These are phyloP conservation scores for Chydorus sphaericus DNA, from an alignment of 2,888 invertebrate species.

Conservation along the genomic window DNA sequence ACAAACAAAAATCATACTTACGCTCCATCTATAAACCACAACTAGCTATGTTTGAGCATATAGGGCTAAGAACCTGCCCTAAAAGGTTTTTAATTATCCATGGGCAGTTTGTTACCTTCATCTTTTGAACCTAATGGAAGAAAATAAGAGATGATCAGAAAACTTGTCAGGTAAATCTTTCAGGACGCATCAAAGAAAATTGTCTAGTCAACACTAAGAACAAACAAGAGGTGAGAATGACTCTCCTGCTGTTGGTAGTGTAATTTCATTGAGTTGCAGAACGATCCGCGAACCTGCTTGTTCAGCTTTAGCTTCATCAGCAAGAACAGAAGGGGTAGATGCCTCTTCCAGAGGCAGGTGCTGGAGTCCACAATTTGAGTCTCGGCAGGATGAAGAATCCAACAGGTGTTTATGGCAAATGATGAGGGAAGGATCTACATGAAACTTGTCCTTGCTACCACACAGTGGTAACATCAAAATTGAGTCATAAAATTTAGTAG, in stretches of 20 bases:
- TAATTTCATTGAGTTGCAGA: not conserved
- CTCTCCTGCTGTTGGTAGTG: constrained; percentile 1
- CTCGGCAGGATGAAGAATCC: not conserved
- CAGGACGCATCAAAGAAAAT: not conserved
- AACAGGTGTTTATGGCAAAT: not conserved
- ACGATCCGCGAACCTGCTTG: too few species aligned
- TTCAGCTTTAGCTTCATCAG: too few species aligned
- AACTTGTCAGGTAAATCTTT: too few species aligned
- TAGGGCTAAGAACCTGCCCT: too few species aligned
- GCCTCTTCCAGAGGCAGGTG: not conserved
- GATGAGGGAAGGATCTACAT: not conserved
- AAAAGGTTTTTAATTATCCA: too few species aligned
- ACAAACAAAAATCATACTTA: not conserved
- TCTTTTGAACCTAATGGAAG: not conserved
- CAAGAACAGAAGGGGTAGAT: too few species aligned
- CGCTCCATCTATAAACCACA: too few species aligned
- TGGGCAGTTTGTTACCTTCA: too few species aligned
- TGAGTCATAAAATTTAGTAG: too few species aligned
- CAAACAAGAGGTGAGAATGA: not conserved
- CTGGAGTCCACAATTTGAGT: not conserved
- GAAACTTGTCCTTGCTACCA: constrained; percentile 2
- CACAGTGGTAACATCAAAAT: too few species aligned
- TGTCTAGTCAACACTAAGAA: not conserved
- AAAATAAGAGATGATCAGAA: not conserved
- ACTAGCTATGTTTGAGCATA: too few species aligned